Percentiles rank a stretch among this genome's conserved stretches.
phyloP scores from a whole-genome alignment of 2,797 vertebrate species.

The Amazona finschi region DNA sequence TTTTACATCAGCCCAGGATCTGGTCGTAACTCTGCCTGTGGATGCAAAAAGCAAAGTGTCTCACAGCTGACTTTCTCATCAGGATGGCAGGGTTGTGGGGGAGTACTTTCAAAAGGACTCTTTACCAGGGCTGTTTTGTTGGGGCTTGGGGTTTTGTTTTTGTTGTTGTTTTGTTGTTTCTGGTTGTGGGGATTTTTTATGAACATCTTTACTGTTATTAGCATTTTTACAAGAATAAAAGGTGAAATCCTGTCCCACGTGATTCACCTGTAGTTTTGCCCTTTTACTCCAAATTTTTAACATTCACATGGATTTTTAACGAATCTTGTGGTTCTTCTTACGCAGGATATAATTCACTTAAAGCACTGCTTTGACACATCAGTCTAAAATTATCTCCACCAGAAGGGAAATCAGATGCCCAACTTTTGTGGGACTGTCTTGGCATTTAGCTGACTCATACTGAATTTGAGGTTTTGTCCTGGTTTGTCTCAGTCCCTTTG shows the following conservation, averaged over 20 bases:
- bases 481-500: not conserved
- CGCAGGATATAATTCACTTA: not conserved
- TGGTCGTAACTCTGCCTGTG: not conserved
- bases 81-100: not conserved
- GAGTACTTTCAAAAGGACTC: not conserved
- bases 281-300: not conserved
- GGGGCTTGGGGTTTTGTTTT: not conserved
- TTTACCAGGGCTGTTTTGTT: not conserved
- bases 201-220: not conserved
- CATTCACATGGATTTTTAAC: not conserved
- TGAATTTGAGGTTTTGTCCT: not conserved
- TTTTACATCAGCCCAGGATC: not conserved
- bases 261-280: not conserved
- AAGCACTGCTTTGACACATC: not conserved
- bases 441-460: conserved; percentile 31
- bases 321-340: not conserved
- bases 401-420: conserved; percentile 34
- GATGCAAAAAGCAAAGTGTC: not conserved
- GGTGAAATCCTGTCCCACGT: not conserved
- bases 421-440: not conserved
- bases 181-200: not conserved
- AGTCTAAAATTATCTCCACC: conserved; percentile 20
- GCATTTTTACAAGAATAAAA: not conserved
- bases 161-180: not conserved
- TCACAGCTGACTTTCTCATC: not conserved